Evolutionary conservation across 2,888 invertebrate genomes (phyloP).

Genomic region (Buathra laborator): DNA sequence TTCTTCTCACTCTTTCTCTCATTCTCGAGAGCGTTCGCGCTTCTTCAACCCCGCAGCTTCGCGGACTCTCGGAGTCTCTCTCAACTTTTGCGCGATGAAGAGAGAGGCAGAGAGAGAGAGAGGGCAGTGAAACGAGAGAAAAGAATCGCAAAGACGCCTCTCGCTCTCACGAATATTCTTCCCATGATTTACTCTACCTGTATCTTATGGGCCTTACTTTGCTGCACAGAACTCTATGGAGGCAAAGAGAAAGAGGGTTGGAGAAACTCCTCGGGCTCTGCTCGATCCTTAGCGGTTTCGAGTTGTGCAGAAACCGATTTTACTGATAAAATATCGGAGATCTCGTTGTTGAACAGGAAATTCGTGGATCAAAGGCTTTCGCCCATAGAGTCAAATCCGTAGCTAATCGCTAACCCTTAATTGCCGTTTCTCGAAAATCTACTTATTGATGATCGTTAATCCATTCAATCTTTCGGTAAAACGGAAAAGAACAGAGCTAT

Average conservation of each 20-base stretch:
- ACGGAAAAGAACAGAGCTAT: too few species aligned
- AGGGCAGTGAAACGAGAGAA: constrained; percentile 13
- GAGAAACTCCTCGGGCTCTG: constrained; percentile 19
- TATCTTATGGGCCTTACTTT: constrained; percentile 59
- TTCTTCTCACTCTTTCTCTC: constrained; percentile 55
- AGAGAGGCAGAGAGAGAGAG: neutral
- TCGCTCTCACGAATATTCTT: constrained; percentile 83
- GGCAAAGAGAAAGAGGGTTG: constrained; percentile 29
- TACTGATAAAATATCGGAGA: neutral
- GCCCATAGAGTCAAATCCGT: neutral
- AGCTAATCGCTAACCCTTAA: neutral
- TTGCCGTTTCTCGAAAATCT: neutral
- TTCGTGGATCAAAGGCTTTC: neutral
- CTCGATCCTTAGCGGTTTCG: too few species aligned
- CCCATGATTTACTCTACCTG: constrained; percentile 82
- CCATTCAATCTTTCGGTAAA: too few species aligned
- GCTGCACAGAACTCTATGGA: constrained; percentile 36
- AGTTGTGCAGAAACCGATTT: neutral
- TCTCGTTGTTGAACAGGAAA: neutral
- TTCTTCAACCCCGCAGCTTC: constrained; percentile 50
- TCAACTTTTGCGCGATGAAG: constrained; percentile 7
- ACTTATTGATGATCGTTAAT: neutral
- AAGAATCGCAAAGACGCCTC: constrained; percentile 49
- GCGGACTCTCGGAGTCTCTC: constrained; percentile 9
- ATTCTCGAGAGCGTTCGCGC: constrained; percentile 37